Base-by-base conservation (phyloP, 2,797 vertebrate species). In the Parauchenoglanis punctatus region DNA sequence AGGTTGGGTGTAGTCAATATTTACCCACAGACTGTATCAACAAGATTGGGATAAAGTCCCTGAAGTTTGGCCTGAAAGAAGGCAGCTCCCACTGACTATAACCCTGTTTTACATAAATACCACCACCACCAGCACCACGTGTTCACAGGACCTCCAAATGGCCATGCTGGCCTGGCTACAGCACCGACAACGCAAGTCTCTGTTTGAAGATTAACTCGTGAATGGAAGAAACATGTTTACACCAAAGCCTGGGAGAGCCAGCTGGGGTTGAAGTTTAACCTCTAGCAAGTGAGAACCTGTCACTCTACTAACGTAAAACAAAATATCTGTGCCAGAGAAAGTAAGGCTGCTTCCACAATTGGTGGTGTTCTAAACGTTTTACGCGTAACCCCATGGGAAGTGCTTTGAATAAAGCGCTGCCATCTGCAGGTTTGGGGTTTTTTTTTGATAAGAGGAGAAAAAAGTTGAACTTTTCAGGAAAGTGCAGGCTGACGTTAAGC, bases 261-360 rank as follows among this genome's bases (percentile, higher is more conserved):
- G 49, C 61, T 44, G 63, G 63, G 70, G 81, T 63, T 88, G 73
- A 88, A 86, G 81, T 88, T 88, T 83, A 88, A 86, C 88, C 56
- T 84, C 81, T 25, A 61, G 73, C 84, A 28, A 83, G 61, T 80
- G 63, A 86, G 86, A 88, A 80, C 81, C 54, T 83, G 67, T 77
- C 52, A 67, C 70, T 83, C 80, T 44, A 52, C 44, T 3, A 76
- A 5, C 65, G 44, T 12, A 63, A 83, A 83, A 46, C 17, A 65
- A 58, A 85, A 76, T 13, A 12, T 2, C 46, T 25, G 61, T 25
- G 59, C 46, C 72, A 77, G 73, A 5, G 65, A 68, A 83, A 83
- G 11, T 20, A 35, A 35, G n/a, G 49, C 65, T 70, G 81, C 65
- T 68, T 68, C 35, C 59, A 65, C 31, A 35, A 25, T 7, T 12